Conservation (phyloP, 2,113 vertebrate species). For the Syngnathus scovelli region DNA sequence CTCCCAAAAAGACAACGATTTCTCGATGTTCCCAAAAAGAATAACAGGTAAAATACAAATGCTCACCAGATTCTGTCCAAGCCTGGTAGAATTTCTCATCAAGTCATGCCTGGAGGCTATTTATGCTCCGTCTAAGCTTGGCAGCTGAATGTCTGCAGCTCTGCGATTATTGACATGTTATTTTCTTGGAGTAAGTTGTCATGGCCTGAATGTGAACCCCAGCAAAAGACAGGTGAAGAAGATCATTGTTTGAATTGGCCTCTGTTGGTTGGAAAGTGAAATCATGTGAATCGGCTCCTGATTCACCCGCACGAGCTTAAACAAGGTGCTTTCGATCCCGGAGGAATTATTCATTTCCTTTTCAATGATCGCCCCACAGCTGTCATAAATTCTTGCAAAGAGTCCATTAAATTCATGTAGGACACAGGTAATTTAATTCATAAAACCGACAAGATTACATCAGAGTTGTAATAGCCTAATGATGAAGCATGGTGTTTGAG, state of each 20-base stretch:
- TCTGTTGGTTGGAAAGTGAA: constrained; percentile 18
- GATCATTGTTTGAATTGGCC: constrained; percentile 19
- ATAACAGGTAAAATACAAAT: constrained; percentile 42
- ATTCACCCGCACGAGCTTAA: constrained; percentile 22
- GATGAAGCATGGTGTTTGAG: constrained; percentile 66
- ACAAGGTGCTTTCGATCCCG: constrained; percentile 39
- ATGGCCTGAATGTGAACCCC: constrained; percentile 53
- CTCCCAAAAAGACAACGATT: constrained; percentile 26
- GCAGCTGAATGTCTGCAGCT: constrained; percentile 36
- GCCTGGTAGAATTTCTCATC: constrained; percentile 52
- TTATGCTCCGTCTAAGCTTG: constrained; percentile 41
- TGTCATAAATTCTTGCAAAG: constrained; percentile 40
- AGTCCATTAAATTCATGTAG: constrained; percentile 66
- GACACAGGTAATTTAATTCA: constrained; percentile 69
- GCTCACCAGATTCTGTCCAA: constrained; percentile 41
- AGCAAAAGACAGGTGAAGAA: constrained; percentile 25
- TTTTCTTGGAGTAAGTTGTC: constrained; percentile 33
- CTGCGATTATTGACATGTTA: constrained; percentile 46
- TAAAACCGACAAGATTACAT: constrained; percentile 60
- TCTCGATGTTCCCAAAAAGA: constrained; percentile 32
- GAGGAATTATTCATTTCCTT: constrained; percentile 45
- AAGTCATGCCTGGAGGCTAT: constrained; percentile 49
- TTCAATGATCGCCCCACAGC: constrained; percentile 30
- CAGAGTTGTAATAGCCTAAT: constrained; percentile 54
- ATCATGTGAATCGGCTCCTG: constrained; percentile 3